Evolutionary conservation across 2,113 vertebrate species (phyloP).

Genomic region (Carassius carassius): DNA sequence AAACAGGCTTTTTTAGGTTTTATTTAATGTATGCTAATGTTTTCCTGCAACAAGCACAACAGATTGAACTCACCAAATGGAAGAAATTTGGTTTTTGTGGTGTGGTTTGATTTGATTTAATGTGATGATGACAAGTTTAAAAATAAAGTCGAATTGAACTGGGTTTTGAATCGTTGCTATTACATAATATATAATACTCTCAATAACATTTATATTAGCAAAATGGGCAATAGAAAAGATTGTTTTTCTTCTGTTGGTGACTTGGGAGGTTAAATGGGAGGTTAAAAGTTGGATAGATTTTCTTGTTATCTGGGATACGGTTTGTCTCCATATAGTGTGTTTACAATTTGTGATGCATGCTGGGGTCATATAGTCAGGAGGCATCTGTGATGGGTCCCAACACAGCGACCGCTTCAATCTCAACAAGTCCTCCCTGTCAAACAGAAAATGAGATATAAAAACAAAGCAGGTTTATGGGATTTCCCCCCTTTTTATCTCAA

Average conservation of each 20-base stretch:
- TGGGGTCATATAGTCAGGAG: conserved; percentile 62
- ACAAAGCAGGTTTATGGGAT: not conserved
- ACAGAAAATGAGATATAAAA: not conserved
- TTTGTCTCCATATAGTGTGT: not conserved
- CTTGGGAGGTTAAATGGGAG: not conserved
- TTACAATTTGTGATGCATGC: conserved; percentile 69
- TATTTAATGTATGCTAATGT: not conserved
- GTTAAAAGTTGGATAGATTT: not conserved
- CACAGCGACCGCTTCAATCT: conserved; percentile 76
- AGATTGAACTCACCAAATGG: not conserved
- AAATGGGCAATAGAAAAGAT: not conserved
- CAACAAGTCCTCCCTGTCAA: conserved; percentile 74
- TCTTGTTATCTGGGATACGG: not conserved
- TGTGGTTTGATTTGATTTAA: not conserved
- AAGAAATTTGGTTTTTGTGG: not conserved
- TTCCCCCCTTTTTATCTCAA: not conserved
- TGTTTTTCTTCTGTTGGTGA: not conserved
- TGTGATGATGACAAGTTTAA: not conserved
- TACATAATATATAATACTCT: not conserved
- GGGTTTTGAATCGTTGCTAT: not conserved
- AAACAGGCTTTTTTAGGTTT: not conserved
- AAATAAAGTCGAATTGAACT: not conserved
- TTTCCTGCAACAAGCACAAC: not conserved
- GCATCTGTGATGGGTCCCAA: conserved; percentile 70
- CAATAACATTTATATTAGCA: not conserved